Base-by-base conservation (phyloP, 2,113 vertebrate species). In the Peucedramus taeniatus region DNA sequence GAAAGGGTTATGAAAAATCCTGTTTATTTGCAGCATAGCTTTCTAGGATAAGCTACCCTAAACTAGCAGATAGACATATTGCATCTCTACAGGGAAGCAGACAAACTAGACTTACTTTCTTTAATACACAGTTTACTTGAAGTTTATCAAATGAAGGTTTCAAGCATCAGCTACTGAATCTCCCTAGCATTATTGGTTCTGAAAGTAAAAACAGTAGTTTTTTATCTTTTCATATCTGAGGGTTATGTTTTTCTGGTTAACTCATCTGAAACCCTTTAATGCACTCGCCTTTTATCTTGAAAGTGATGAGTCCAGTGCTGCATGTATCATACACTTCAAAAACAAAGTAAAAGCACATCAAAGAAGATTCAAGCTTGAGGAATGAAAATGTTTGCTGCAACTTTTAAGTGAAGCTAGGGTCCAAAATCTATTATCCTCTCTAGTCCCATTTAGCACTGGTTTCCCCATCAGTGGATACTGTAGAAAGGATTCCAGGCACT, bases 341-440 rank as follows among this genome's bases (percentile, higher is more conserved):
- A 93, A 11, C 54, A 70, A 89, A 89, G 54, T 11, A 86, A 85
- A 90, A 92, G 80, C 56, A 93, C 69, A 91, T 91, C 74, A 94
- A 95, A 94, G 80, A 82, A 85, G 50, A 80, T 42, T 61, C 30
- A 69, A 80, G 39, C 56, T 51, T 70, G 44, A 87, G 33, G n/a
- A 90, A 75, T 47, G 27, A 87, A 90, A 68, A 89, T 7, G 19
- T 68, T 93, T 70, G 23, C 28, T 80, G 35, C 35, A 95, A 78
- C 19, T 66, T 57, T 57, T 70, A 66, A 11, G 8, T 23, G 37
- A 95, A 91, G 28, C 6, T 44, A 37, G 14, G 22, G 27, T 65
- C 59, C 60, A 92, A 70, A 93, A 77, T n/a, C 49, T 71, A 35
- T 26, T 50, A 66, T 8, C 15, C 20, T 79, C 49, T 30, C n/a